Base-by-base conservation (phyloP, 2,888 invertebrate species). In the Pristionchus fissidentatus region DNA sequence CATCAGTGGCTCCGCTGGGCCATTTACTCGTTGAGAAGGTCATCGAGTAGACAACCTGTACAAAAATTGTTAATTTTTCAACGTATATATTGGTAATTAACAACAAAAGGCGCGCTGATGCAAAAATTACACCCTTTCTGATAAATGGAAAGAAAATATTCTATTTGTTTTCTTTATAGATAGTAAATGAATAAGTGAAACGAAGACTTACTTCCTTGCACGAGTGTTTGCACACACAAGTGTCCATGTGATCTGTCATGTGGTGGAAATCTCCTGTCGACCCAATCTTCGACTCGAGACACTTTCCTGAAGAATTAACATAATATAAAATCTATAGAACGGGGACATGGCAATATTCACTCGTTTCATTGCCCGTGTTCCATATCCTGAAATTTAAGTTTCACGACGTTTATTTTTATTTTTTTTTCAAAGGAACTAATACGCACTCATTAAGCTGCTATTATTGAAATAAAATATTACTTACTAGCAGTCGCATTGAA, bases 1-100 rank as follows among this genome's bases (percentile, higher is more conserved):
- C 89, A 83, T 89, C 89, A 26, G 89, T 89, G 0, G 89, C 89
- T 32, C 89, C 89, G n/a, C 88, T 88, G 41, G 89, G 89, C 89
- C 89, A 89, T 86, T 89, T 89, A 26, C 86, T 85, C 32, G 87
- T 86, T 0, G 89, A 89, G 82, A 88, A 89, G 2, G 89, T 87
- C 70, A 89, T 88, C 78, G 77, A 83, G 83, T 83, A 83, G 52
- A 83, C 83, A 7, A 38, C 62, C 80, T 81, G 43, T 19, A 41
- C 2, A 26, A 22, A 32, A 29, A n/a, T 73, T 10, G 4, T 38
- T 15, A 2, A 26, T 73, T 38, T 3, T 22, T 26, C 73, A 8
- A 41, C 38, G 19, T 15, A 26, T 29, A 46, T 49, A 19, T n/a
- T n/a, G n/a, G n/a, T n/a, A n/a, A n/a, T n/a, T 46, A n/a, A 55